Evolutionary conservation across 2,888 invertebrate species (phyloP), one percentile per base, ranked within the genome.

Genomic region (Spisula subtruncata): DNA sequence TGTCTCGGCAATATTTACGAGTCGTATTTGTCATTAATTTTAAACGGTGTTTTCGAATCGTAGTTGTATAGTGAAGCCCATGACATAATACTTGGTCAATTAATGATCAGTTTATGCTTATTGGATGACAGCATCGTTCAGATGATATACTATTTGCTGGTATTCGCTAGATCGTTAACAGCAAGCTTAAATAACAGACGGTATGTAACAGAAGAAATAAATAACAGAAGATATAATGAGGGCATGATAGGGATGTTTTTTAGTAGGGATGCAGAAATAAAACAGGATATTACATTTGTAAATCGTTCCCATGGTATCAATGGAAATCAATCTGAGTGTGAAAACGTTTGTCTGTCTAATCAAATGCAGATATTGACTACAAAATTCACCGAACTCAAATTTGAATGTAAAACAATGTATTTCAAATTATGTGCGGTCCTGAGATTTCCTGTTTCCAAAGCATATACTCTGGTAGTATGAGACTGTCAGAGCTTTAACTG

Each of bases 221-320:
- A n/a, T n/a, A n/a, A n/a, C n/a, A 35, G 75, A 18, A 35, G 75
- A 75, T 75, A 5, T 75, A 35, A 75, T 12, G 75, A 29, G 75
- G 25, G 35, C 14, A 10, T 25, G 75, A 75, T 35, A 75, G 75
- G 75, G 35, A 75, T 32, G 35, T 75, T 35, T 32, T 75, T 75
- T 18, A 75, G 75, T 35, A 35, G 29, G 75, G 75, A 35, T 32
- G 14, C 18, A 35, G 35, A 75, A 75, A 75, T 75, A 35, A 75
- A 75, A 25, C 35, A 75, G 75, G 75, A 75, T 18, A 29, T 75
- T 35, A 75, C 35, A 35, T 75, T 35, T 35, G 25, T 5, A 35
- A 75, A 75, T 75, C 32, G 29, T 75, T 75, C 75, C 75, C 75
- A 35, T 75, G 75, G 12, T 32, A 75, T 32, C 35, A 75, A 75